A percentile compares a stretch with the other conserved stretches of the same genome.
Conservation (phyloP, 2,888 invertebrate species). For the Meghimatium bilineatum region DNA sequence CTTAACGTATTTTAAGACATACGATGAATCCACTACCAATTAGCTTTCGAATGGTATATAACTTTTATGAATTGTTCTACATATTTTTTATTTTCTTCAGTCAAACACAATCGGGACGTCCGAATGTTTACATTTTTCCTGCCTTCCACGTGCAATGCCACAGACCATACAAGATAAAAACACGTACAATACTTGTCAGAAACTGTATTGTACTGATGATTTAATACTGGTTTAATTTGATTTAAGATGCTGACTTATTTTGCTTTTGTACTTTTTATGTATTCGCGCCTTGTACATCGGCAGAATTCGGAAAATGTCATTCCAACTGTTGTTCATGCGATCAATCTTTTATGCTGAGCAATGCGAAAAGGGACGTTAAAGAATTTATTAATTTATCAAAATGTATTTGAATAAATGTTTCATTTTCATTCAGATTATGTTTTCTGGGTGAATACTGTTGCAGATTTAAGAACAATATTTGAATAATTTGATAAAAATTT, state of each 20-base stretch:
- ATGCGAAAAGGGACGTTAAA: slow-evolving; percentile 11
- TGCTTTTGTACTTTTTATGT: slow-evolving; percentile 37
- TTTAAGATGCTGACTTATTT: neutral
- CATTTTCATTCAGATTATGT: neutral
- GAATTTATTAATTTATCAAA: slow-evolving; percentile 3
- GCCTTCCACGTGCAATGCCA: slow-evolving; percentile 35
- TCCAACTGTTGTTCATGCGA: slow-evolving; percentile 22
- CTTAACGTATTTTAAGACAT: slow-evolving; percentile 23
- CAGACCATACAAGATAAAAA: neutral
- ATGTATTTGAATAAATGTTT: neutral
- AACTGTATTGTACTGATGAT: neutral
- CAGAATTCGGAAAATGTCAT: slow-evolving; percentile 40
- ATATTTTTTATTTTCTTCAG: slow-evolving; percentile 13
- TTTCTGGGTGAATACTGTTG: neutral
- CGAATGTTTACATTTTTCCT: slow-evolving; percentile 49
- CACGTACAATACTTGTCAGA: neutral
- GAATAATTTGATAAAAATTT: neutral
- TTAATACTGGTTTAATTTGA: neutral
- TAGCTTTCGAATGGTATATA: slow-evolving; percentile 40
- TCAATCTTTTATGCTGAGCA: slow-evolving; percentile 42
- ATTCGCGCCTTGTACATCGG: slow-evolving; percentile 39
- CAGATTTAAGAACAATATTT: neutral
- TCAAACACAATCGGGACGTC: neutral
- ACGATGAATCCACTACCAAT: neutral
- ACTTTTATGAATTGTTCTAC: slow-evolving; percentile 2